Percentiles rank a stretch among this genome's conserved stretches.
These are phyloP conservation scores for Labeo rohita DNA, from an alignment of 2,113 vertebrate genomes.

Conservation along the genomic window DNA sequence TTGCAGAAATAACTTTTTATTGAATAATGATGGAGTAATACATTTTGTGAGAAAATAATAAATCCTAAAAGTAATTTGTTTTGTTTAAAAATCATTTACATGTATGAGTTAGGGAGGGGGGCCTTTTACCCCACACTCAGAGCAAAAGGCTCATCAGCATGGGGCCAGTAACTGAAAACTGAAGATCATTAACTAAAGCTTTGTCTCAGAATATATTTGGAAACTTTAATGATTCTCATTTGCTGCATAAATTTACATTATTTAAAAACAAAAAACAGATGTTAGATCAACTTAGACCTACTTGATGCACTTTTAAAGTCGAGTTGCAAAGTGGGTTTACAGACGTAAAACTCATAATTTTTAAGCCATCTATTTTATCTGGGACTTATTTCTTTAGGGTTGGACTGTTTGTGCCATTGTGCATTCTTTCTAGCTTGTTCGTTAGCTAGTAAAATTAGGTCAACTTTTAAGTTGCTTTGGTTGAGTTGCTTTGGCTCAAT, in stretches of 20 bases:
- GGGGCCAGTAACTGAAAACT: not conserved
- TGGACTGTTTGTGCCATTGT: not conserved
- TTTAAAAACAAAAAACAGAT: not conserved
- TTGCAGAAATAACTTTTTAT: not conserved
- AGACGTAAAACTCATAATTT: constrained; percentile 1
- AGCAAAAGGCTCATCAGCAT: not conserved
- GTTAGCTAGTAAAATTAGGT: constrained; percentile 40
- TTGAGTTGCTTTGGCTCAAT: constrained; percentile 39
- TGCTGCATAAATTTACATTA: not conserved
- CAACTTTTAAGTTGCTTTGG: constrained; percentile 31
- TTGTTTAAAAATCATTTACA: not conserved
- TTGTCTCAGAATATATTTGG: not conserved
- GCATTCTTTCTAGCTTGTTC: not conserved
- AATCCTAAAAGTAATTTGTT: too few relatives aligned
- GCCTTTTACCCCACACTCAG: not conserved
- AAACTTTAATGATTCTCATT: not conserved
- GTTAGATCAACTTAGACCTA: not conserved
- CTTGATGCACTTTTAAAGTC: not conserved
- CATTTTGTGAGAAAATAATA: not conserved
- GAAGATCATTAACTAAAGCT: not conserved
- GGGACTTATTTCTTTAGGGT: not conserved
- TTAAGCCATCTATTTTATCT: not conserved
- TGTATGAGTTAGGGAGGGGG: not conserved
- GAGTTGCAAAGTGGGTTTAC: constrained; percentile 36
- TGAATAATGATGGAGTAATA: not conserved